Evolutionary conservation across 2,797 vertebrate genomes (phyloP).

Genomic region (Pseudochaenichthys georgianus): DNA sequence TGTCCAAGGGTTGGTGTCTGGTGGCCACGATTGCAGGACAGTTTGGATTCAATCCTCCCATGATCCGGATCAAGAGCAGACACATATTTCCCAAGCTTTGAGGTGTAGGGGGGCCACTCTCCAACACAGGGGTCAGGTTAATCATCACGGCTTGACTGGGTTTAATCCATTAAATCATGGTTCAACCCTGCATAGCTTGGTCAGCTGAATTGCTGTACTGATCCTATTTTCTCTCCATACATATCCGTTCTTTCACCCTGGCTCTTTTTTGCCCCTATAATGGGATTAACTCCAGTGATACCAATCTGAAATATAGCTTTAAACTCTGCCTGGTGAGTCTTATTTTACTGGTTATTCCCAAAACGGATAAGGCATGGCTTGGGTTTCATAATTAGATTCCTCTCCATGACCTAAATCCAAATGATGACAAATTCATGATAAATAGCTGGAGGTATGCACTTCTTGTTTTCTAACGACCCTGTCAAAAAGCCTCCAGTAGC

Average conservation of each 20-base stretch:
- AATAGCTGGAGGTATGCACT: constrained; percentile 37
- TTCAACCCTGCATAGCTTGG: constrained; percentile 58
- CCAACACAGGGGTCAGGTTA: constrained; percentile 65
- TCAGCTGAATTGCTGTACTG: constrained; percentile 59
- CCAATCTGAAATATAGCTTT: constrained; percentile 77
- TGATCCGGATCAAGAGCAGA: constrained; percentile 23
- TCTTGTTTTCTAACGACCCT: constrained; percentile 44
- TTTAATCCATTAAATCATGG: constrained; percentile 75
- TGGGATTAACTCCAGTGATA: constrained; percentile 80
- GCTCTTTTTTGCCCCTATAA: constrained; percentile 67
- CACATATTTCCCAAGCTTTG: constrained; percentile 37
- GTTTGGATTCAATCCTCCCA: constrained; percentile 33
- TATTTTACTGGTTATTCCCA: constrained; percentile 71
- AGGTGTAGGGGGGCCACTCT: constrained; percentile 32
- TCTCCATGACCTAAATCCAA: constrained; percentile 56
- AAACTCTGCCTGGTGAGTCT: constrained; percentile 65
- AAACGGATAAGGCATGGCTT: constrained; percentile 66
- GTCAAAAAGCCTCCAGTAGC: constrained; percentile 54
- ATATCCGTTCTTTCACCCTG: constrained; percentile 69
- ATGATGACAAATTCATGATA: constrained; percentile 66
- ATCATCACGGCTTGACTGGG: constrained; percentile 65
- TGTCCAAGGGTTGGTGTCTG: constrained; percentile 63
- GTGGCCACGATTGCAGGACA: constrained; percentile 47
- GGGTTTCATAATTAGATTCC: constrained; percentile 69
- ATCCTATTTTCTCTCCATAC: constrained; percentile 77